phyloP scores from a whole-genome alignment of 2,888 invertebrate genomes.

The Mythimna albipuncta region DNA sequence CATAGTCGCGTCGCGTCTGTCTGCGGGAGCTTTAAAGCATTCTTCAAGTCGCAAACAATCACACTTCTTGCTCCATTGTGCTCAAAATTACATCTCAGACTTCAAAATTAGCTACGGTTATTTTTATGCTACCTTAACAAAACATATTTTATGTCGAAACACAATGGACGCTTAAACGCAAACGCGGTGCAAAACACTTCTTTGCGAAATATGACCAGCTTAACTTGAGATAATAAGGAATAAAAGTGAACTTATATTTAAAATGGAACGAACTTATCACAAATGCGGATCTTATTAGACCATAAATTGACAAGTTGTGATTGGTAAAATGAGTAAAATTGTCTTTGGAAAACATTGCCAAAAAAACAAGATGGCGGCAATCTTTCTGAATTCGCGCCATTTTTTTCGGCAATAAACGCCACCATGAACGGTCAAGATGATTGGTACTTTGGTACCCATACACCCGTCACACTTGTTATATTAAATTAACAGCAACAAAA shows the following conservation, averaged over 20 bases:
- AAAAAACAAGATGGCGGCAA: neutral
- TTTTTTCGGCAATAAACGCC: neutral
- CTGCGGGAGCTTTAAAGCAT: conserved; percentile 3
- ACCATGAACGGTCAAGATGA: conserved; percentile 5
- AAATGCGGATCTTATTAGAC: neutral
- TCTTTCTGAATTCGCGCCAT: neutral
- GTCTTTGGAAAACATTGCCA: neutral
- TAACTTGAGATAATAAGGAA: conserved; percentile 2
- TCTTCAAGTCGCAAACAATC: neutral
- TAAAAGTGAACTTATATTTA: neutral
- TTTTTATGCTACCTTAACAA: conserved; percentile 13
- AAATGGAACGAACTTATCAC: neutral
- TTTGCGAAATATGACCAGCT: conserved; percentile 6
- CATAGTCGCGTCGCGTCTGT: neutral
- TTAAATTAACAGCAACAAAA: conserved; percentile 45
- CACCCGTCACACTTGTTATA: conserved; percentile 13
- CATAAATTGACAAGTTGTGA: neutral
- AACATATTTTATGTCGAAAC: conserved; percentile 1
- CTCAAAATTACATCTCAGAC: conserved; percentile 1
- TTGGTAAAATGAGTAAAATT: neutral
- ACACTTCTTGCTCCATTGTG: conserved; percentile 4
- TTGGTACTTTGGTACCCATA: neutral
- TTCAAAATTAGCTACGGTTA: conserved; percentile 15
- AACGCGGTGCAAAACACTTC: neutral
- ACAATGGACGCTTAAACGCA: conserved; percentile 15